Percentiles rank a stretch among this genome's conserved stretches.
These are phyloP conservation scores for Protomyctophum bolini DNA, from an alignment of 2,113 vertebrate species.

Conservation along the genomic window DNA sequence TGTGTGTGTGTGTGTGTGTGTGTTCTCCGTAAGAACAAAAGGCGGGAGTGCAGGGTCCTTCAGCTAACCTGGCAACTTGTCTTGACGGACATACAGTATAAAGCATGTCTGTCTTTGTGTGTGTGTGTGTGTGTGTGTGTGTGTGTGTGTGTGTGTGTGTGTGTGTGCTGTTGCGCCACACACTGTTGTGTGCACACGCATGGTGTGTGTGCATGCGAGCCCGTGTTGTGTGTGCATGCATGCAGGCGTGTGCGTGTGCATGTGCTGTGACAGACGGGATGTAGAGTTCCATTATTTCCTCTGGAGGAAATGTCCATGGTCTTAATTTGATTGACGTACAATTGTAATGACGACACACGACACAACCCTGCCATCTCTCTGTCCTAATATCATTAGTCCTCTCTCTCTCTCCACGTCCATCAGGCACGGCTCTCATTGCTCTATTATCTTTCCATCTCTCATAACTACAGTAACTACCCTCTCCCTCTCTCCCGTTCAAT, in stretches of 20 bases:
- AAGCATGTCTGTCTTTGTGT: background rate
- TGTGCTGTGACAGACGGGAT: conserved; percentile 7
- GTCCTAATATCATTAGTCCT: background rate
- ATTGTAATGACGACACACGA: background rate
- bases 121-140: background rate
- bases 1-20: background rate
- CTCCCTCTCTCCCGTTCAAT: background rate
- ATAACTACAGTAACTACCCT: background rate
- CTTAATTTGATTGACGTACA: background rate
- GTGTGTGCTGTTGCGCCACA: no score
- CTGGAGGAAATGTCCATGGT: conserved; percentile 4
- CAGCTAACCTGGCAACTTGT: no score
- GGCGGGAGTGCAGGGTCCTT: no score
- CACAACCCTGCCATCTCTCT: conserved; percentile 1
- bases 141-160: background rate
- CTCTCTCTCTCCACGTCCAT: background rate
- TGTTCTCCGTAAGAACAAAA: background rate
- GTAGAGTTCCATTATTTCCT: conserved; percentile 13
- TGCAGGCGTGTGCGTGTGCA: background rate
- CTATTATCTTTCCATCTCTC: conserved; percentile 1
- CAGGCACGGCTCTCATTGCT: background rate
- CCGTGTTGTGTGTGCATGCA: background rate
- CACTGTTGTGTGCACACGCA: no score
- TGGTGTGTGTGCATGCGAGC: background rate
- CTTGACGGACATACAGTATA: no score